Evolutionary conservation across 2,888 invertebrate species (phyloP), one percentile per base, ranked within the genome.

Genomic region (Lysandra coridon): DNA sequence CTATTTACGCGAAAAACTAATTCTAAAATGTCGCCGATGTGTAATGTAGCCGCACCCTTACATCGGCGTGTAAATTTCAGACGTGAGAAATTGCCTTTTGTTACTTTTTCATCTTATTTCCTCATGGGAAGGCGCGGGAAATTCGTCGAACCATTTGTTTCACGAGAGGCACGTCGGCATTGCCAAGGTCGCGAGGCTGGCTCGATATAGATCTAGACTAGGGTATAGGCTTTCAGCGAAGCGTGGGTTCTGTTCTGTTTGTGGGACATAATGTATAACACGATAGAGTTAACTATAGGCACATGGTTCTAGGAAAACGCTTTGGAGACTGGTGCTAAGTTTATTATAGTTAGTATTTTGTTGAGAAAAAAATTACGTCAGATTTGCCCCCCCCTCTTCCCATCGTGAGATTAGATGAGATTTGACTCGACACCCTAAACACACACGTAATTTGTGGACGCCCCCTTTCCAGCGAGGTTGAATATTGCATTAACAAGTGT

Each of bases 81-180:
- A 69, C 33, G 69, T 69, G 69, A 69, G 33, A 69, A 69, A 69
- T 64, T 69, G 69, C 14, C 37, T 69, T 69, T 69, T 69, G 69
- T 69, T 69, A 33, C 17, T 33, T 69, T 69, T 69, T 6, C 33
- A 69, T 33, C 14, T 69, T 69, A 33, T 69, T 69, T 69, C 64
- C 69, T 17, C 4, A 33, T 69, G 69, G 69, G 69, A 33, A 69
- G 69, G 33, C 69, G 69, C 69, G 37, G 33, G 69, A 69, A 69
- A 14, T 33, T 37, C 14, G 69, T 69, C 69, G 17, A 30, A 64
- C 23, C 69, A 69, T 69, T 69, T 37, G 69, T 37, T 33, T 37
- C 69, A 37, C 69, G 33, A 33, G 69, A 33, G 33, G 69, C 33
- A 69, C 17, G 33, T 33, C 69, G 69, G 30, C 69, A 69, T 37